phyloP scores from a whole-genome alignment of 2,797 vertebrate genomes.

The Pipistrellus kuhlii region DNA sequence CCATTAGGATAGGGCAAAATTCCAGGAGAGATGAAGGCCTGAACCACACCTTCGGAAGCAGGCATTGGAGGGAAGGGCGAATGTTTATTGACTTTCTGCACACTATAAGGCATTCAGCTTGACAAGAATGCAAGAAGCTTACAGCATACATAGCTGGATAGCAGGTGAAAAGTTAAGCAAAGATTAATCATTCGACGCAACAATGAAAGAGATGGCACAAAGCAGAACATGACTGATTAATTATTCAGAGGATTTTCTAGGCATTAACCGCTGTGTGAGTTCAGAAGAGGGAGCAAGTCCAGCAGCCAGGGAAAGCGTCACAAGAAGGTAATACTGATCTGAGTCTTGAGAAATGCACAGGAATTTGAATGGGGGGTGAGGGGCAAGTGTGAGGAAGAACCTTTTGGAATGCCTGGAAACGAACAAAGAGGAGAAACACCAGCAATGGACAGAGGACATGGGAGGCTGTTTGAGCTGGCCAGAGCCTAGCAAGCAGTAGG shows the following conservation, averaged over 20 bases:
- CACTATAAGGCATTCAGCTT: not conserved
- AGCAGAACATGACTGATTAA: not conserved
- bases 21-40: not conserved
- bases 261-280: not conserved
- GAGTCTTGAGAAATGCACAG: not conserved
- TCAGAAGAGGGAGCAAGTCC: not conserved
- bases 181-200: not conserved
- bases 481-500: not conserved
- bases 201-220: constrained; percentile 28
- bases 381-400: not conserved
- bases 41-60: not conserved
- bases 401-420: not conserved
- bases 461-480: not conserved
- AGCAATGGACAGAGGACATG: not conserved
- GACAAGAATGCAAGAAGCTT: constrained; percentile 23
- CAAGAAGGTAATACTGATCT: not conserved
- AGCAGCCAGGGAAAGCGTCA: not conserved
- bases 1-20: not conserved
- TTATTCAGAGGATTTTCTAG: constrained; percentile 12
- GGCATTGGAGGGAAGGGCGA: not conserved
- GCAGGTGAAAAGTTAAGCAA: not conserved
- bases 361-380: not conserved
- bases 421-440: not conserved
- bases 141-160: not conserved
- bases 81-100: constrained; percentile 4